Evolutionary conservation across 2,888 invertebrate genomes (phyloP).

Genomic region (Drosophila longiperda): DNA sequence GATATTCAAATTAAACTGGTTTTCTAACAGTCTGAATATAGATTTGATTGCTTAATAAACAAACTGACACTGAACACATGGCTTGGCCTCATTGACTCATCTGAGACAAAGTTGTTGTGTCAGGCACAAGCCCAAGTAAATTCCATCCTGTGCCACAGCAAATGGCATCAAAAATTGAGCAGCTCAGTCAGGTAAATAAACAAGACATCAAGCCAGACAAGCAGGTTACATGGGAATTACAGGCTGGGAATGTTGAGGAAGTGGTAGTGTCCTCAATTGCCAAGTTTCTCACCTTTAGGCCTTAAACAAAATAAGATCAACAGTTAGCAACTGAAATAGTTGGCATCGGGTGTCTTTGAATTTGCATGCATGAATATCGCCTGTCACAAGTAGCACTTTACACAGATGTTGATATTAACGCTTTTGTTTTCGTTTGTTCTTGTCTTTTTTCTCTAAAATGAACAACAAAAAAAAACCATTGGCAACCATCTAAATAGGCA

Average conservation of each 20-base stretch:
- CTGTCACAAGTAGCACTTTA: conserved; percentile 24
- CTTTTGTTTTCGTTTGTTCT: conserved; percentile 33
- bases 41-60: conserved; percentile 33
- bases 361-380: conserved; percentile 58
- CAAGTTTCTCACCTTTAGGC: conserved; percentile 48
- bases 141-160: conserved; percentile 35
- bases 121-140: conserved; percentile 25
- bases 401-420: conserved; percentile 55
- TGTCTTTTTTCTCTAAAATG: conserved; percentile 16
- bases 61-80: conserved; percentile 27
- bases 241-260: neutral
- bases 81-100: conserved; percentile 7
- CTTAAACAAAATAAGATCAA: conserved; percentile 18
- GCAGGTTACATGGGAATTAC: conserved; percentile 2
- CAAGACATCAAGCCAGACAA: conserved; percentile 47
- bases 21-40: neutral
- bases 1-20: neutral
- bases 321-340: conserved; percentile 41
- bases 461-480: neutral
- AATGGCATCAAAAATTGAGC: conserved; percentile 65
- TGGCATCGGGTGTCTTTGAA: conserved; percentile 39
- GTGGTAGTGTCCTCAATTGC: conserved; percentile 34
- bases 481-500: conserved; percentile 86
- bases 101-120: neutral
- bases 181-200: conserved; percentile 60